Evolutionary conservation across 2,113 vertebrate genomes (phyloP).

Genomic region (Trinectes maculatus): DNA sequence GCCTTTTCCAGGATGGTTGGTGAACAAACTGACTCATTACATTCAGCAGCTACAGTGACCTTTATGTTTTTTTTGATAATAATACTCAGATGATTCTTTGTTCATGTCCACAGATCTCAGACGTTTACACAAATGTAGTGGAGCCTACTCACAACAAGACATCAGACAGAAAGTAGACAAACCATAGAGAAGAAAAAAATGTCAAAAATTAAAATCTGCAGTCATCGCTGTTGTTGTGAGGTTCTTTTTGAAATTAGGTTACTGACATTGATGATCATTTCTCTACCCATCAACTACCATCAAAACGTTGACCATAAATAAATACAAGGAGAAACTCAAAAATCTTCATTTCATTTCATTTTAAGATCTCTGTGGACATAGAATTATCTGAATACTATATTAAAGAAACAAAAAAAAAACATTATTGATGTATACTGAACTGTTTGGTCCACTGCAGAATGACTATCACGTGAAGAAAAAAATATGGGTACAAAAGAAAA

Average conservation of each 20-base stretch:
- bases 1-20: slow-evolving; percentile 35
- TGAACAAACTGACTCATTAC: slow-evolving; percentile 34
- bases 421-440: not conserved
- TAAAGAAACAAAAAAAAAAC: not conserved
- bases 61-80: slow-evolving; percentile 4
- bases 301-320: too few relatives aligned
- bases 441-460: slow-evolving; percentile 4
- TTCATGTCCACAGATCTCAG: slow-evolving; percentile 13
- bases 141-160: too few relatives aligned
- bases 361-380: not conserved
- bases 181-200: too few relatives aligned
- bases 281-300: too few relatives aligned
- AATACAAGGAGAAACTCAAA: too few relatives aligned
- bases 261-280: too few relatives aligned
- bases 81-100: slow-evolving; percentile 31
- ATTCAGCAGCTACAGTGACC: slow-evolving; percentile 12
- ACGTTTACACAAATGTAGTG: too few relatives aligned
- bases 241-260: too few relatives aligned
- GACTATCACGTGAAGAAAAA: not conserved
- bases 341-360: too few relatives aligned
- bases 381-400: slow-evolving; percentile 33
- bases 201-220: too few relatives aligned
- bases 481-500: not conserved
- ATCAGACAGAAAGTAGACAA: too few relatives aligned
- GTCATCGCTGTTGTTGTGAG: too few relatives aligned